Percentiles rank a stretch among this genome's conserved stretches.
phyloP scores from a whole-genome alignment of 2,797 vertebrate genomes.

The Gymnodraco acuticeps region DNA sequence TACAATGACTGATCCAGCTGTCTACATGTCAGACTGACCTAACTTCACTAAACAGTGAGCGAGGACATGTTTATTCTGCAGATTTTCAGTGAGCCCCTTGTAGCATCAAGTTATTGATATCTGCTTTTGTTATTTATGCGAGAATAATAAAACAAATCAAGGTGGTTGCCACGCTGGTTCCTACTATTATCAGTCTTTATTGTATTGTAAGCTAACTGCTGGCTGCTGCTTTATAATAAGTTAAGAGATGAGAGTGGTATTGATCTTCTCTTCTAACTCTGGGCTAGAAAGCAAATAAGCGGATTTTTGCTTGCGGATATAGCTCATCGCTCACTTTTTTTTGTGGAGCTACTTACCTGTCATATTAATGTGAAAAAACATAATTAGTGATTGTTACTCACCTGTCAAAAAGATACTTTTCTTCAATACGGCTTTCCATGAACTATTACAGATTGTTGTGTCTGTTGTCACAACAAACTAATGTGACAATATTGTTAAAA shows the following conservation, averaged over 20 bases:
- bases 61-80: not conserved
- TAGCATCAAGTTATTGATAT: slow-evolving; percentile 1
- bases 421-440: not conserved
- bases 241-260: not conserved
- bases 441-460: not conserved
- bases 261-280: not conserved
- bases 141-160: not conserved
- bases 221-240: not conserved
- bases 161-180: not conserved
- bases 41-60: not conserved
- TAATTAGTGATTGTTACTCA: not conserved
- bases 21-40: not conserved
- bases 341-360: not conserved
- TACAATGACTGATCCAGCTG: not conserved
- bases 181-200: not conserved
- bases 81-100: not conserved
- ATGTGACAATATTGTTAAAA: not conserved
- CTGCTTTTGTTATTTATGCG: not conserved
- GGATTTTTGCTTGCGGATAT: not conserved
- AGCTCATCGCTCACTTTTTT: not conserved
- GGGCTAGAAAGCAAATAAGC: not conserved
- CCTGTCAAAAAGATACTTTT: not conserved
- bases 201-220: not conserved
- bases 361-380: not conserved
- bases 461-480: not conserved